These are phyloP conservation scores for Ardeotis arabs DNA, from an alignment of 2,113 vertebrate species.

Conservation along the genomic window DNA sequence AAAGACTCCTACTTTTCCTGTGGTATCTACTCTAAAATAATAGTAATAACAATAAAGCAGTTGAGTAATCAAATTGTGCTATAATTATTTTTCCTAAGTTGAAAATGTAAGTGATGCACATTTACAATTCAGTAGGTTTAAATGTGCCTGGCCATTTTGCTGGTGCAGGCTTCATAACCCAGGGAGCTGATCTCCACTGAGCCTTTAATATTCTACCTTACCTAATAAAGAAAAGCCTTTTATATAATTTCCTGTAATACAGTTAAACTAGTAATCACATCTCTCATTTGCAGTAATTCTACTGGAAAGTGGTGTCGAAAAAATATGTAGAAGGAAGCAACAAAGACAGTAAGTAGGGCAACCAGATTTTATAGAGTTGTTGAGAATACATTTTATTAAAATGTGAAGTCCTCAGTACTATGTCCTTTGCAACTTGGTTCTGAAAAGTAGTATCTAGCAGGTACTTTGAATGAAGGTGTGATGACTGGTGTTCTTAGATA, in stretches of 20 bases:
- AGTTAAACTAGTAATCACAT: not conserved
- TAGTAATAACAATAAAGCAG: too few species aligned
- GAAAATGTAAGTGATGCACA: not conserved
- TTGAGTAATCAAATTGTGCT: not conserved
- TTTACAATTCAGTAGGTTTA: not conserved
- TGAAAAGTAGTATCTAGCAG: not conserved
- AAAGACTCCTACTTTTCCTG: not conserved
- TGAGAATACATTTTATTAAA: not conserved
- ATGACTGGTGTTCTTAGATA: not conserved
- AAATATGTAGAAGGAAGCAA: not conserved
- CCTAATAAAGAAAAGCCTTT: not conserved
- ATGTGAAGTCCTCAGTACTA: accelerated
- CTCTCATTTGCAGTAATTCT: not conserved
- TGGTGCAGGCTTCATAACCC: not conserved
- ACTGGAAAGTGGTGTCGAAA: not conserved
- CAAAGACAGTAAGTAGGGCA: not conserved
- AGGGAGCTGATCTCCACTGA: not conserved
- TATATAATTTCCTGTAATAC: not conserved
- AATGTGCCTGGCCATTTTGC: not conserved
- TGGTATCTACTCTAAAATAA: not conserved
- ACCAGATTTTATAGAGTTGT: not conserved
- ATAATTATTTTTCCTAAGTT: not conserved
- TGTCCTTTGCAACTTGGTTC: not conserved
- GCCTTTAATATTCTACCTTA: not conserved
- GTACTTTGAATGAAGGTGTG: not conserved